Evolutionary conservation across 1,140 invertebrate species (phyloP).

Genomic region (Anoplolepis gracilipes): DNA sequence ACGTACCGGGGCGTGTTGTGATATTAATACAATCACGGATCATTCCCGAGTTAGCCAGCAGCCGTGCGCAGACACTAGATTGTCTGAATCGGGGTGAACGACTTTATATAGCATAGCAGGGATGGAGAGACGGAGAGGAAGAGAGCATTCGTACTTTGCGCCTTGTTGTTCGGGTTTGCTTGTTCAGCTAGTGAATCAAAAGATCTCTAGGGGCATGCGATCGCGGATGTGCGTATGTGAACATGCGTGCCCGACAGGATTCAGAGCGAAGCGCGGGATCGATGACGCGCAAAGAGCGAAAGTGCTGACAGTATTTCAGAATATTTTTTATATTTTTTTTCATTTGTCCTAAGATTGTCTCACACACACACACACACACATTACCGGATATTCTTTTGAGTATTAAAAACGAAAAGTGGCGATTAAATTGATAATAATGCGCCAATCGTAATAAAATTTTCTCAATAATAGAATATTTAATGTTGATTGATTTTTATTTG

Average conservation of each 20-base stretch:
- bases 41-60: constrained; percentile 84
- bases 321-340: neutral
- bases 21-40: constrained; percentile 87
- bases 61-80: constrained; percentile 85
- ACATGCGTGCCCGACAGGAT: constrained; percentile 5
- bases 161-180: constrained; percentile 70
- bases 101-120: constrained; percentile 85
- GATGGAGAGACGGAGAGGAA: constrained; percentile 72
- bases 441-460: too few species aligned
- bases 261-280: constrained; percentile 46
- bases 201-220: constrained; percentile 53
- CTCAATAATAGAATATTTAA: too few species aligned
- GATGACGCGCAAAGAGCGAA: constrained; percentile 73
- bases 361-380: too few species aligned
- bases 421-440: too few species aligned
- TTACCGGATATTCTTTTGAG: neutral
- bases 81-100: constrained; percentile 87
- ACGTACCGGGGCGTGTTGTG: constrained; percentile 84
- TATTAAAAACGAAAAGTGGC: neutral
- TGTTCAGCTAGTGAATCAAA: constrained; percentile 72
- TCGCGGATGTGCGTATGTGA: neutral
- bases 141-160: constrained; percentile 64
- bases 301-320: neutral
- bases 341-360: neutral
- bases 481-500: too few species aligned